These are phyloP conservation scores for Eulemur macaco DNA, from an alignment of 2,113 vertebrate genomes.

Conservation along the genomic window DNA sequence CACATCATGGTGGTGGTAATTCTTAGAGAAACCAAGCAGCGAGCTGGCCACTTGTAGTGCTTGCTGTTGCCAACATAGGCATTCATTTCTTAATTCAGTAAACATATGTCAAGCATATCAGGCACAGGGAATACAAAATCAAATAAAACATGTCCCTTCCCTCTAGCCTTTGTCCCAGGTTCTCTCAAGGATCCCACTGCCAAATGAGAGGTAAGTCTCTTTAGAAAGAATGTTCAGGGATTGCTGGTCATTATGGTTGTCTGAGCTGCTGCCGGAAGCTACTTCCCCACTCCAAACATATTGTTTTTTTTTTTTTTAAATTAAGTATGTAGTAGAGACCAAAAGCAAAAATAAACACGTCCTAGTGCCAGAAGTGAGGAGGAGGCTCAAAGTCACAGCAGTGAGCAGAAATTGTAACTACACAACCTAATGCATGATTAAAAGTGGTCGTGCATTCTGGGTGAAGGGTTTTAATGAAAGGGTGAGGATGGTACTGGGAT, in stretches of 20 bases:
- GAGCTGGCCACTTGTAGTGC: not conserved
- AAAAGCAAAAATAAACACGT: not conserved
- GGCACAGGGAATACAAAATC: not conserved
- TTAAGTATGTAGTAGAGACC: not conserved
- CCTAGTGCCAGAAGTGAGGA: conserved; percentile 4
- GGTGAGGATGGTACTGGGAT: not conserved
- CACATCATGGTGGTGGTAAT: not conserved
- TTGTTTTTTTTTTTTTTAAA: not conserved
- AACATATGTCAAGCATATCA: not conserved
- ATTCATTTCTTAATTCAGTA: conserved; percentile 50
- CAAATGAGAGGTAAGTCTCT: not conserved
- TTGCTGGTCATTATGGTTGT: not conserved
- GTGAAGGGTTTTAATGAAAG: not conserved
- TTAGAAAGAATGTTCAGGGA: not conserved
- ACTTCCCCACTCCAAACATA: not conserved
- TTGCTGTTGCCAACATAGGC: not conserved
- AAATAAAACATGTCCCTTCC: not conserved
- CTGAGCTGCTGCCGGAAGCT: not conserved
- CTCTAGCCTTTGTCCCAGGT: not conserved
- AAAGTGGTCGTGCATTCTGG: not conserved
- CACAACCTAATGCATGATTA: not conserved
- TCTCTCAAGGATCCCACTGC: not conserved
- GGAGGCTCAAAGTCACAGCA: not conserved
- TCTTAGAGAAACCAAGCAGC: conserved; percentile 30
- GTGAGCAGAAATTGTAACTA: not conserved